These are phyloP conservation scores for Catharus fuscescens DNA, from an alignment of 2,113 vertebrate species.

Conservation along the genomic window DNA sequence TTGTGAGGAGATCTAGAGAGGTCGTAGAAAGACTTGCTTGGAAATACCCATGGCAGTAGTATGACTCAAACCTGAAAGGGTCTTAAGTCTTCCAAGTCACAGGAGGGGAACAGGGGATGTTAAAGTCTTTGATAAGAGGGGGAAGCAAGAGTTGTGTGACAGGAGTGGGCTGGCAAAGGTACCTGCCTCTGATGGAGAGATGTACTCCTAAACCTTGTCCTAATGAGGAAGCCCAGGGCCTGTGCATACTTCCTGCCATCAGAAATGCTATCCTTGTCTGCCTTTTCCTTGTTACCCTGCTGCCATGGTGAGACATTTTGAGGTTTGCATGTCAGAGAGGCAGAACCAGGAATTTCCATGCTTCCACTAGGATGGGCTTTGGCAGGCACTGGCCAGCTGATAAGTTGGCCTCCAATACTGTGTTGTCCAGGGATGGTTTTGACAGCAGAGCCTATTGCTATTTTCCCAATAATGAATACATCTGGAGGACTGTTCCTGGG, in stretches of 20 bases:
- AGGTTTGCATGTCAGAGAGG: neutral
- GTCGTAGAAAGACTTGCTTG: neutral
- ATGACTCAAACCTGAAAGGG: neutral
- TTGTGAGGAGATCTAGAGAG: neutral
- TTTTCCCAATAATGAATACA: rapidly evolving
- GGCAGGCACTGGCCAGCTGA: neutral
- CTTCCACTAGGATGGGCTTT: rapidly evolving
- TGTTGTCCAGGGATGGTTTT: neutral
- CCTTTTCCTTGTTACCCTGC: neutral
- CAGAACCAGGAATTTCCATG: neutral
- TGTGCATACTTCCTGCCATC: neutral
- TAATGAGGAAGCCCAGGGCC: rapidly evolving
- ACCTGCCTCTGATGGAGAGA: neutral
- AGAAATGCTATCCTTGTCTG: neutral
- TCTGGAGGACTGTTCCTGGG: neutral
- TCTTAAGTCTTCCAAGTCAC: neutral
- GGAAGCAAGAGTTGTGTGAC: neutral
- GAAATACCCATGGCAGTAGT: neutral
- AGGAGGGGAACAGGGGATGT: neutral
- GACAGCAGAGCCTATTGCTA: neutral
- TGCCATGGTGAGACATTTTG: neutral
- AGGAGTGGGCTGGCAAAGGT: neutral
- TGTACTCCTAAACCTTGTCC: neutral
- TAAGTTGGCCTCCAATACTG: rapidly evolving
- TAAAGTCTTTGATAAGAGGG: neutral